Percentiles rank a stretch among this genome's conserved stretches.
These are phyloP conservation scores for Therioaphis trifolii DNA, from an alignment of 2,888 invertebrate species.

Conservation along the genomic window DNA sequence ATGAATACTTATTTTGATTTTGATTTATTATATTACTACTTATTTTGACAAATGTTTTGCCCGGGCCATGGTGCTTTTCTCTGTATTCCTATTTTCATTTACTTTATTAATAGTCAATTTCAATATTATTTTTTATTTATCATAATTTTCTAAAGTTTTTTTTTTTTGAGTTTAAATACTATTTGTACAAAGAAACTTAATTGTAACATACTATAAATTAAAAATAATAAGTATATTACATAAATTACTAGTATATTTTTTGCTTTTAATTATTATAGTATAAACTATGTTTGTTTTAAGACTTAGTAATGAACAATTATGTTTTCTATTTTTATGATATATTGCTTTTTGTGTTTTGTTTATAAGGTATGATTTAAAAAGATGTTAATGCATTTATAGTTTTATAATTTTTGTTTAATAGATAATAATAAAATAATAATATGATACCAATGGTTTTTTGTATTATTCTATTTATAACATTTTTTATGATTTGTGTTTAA, in stretches of 20 bases:
- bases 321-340: slow-evolving; percentile 27
- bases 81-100: slow-evolving; percentile 38
- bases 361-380: slow-evolving; percentile 14
- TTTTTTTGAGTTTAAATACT: background rate
- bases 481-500: background rate
- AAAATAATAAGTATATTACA: background rate
- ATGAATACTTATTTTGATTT: background rate
- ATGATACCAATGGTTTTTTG: background rate
- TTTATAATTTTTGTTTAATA: slow-evolving; percentile 45
- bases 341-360: background rate
- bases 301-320: slow-evolving; percentile 31
- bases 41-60: slow-evolving; percentile 27
- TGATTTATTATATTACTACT: background rate
- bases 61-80: slow-evolving; percentile 35
- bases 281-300: slow-evolving; percentile 13
- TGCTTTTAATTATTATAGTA: background rate
- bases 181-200: background rate
- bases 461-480: slow-evolving; percentile 3
- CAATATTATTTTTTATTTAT: slow-evolving; percentile 15
- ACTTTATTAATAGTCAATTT: slow-evolving; percentile 47
- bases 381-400: slow-evolving; percentile 44
- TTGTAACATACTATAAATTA: slow-evolving; percentile 35
- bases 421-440: background rate
- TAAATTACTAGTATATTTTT: too few species aligned
- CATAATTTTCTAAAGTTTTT: slow-evolving; percentile 8